These are phyloP conservation scores for Diploptera punctata DNA, from an alignment of 2,888 invertebrate genomes.

Conservation along the genomic window DNA sequence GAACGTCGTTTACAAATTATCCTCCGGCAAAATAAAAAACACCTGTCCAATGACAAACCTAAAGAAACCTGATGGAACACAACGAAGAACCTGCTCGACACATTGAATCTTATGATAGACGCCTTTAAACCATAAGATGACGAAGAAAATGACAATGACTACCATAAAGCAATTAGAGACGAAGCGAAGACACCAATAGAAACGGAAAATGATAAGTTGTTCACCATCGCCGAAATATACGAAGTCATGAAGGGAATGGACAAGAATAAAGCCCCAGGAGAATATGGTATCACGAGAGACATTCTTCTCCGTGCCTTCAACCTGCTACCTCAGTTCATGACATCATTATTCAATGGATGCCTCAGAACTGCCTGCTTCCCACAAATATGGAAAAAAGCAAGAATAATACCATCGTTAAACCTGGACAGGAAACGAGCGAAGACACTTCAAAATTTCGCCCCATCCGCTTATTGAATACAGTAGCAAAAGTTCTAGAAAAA, in stretches of 20 bases:
- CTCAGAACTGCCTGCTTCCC: too few relatives aligned
- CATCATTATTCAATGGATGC: too few relatives aligned
- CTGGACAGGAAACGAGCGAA: too few relatives aligned
- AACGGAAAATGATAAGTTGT: not conserved
- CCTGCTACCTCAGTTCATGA: too few relatives aligned
- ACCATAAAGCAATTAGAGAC: not conserved
- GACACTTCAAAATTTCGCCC: too few relatives aligned
- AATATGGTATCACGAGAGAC: not conserved
- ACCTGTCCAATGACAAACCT: too few relatives aligned
- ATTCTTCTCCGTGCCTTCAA: not conserved
- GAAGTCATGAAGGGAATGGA: not conserved
- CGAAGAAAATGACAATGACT: not conserved
- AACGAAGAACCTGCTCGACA: not conserved
- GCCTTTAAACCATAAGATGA: not conserved
- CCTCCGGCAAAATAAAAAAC: not conserved
- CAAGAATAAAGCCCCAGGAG: not conserved
- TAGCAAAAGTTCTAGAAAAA: not conserved
- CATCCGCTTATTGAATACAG: too few relatives aligned
- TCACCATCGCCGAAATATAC: not conserved
- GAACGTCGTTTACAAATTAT: not conserved
- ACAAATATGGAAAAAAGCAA: too few relatives aligned
- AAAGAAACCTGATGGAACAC: not conserved
- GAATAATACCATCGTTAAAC: too few relatives aligned
- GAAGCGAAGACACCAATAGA: not conserved
- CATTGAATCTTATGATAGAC: not conserved